These are phyloP conservation scores for Campoplex nolae DNA, from an alignment of 2,888 invertebrate genomes.

Conservation along the genomic window DNA sequence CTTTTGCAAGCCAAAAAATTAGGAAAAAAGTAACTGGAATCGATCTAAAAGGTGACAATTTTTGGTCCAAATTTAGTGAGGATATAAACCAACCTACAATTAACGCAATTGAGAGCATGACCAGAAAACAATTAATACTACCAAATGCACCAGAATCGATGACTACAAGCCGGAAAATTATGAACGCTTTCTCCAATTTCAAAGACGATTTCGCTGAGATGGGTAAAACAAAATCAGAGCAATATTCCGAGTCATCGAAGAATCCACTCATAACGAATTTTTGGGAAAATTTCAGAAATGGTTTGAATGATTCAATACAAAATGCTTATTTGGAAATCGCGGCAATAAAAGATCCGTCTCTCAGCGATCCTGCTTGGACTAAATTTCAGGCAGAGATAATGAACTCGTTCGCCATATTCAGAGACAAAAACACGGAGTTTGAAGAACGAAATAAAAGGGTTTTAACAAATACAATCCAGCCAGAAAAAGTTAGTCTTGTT, in stretches of 20 bases:
- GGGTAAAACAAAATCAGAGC: not conserved
- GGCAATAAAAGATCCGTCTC: conserved; percentile 57
- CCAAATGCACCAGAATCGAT: conserved; percentile 69
- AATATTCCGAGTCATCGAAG: not conserved
- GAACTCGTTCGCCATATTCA: conserved; percentile 44
- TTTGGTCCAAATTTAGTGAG: conserved; percentile 33
- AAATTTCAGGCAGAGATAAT: conserved; percentile 48
- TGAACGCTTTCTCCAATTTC: conserved; percentile 59
- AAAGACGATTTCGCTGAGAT: conserved; percentile 5
- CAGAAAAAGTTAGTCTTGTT: not conserved
- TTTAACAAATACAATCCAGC: not conserved
- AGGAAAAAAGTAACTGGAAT: conserved; percentile 4
- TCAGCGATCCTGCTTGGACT: conserved; percentile 68
- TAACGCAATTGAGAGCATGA: conserved; percentile 4
- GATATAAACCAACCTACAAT: conserved; percentile 36
- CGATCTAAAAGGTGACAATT: not conserved
- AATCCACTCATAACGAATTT: conserved; percentile 15
- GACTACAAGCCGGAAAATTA: conserved; percentile 64
- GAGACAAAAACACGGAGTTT: conserved; percentile 31
- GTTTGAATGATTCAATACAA: conserved; percentile 69
- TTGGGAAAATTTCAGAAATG: conserved; percentile 56
- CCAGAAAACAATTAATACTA: conserved; percentile 8
- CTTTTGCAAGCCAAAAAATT: not conserved
- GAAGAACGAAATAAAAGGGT: not conserved
- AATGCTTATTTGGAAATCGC: conserved; percentile 64